Conservation (phyloP, 2,888 invertebrate genomes). For the Polia nebulosa region DNA sequence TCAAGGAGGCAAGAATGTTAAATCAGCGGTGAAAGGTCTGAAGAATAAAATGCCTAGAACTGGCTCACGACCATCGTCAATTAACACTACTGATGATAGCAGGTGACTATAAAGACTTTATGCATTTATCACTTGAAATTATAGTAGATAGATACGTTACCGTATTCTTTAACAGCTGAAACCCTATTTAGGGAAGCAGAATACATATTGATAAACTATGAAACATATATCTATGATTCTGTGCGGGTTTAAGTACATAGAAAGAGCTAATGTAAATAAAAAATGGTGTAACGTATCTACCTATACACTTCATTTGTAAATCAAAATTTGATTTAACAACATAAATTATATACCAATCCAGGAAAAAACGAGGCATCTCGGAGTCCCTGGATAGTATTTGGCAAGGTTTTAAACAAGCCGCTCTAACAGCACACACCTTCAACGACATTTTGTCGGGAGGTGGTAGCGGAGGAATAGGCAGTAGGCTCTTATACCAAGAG, state of each 20-base stretch:
- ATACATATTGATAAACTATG: neutral
- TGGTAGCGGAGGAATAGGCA: constrained; percentile 4
- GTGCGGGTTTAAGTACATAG: neutral
- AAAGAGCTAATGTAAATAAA: neutral
- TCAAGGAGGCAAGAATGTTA: constrained; percentile 87
- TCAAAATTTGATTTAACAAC: constrained; percentile 27
- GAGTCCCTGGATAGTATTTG: constrained; percentile 30
- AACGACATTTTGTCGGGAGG: constrained; percentile 36
- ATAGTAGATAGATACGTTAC: constrained; percentile 39
- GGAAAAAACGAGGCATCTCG: constrained; percentile 22
- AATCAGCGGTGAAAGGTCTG: constrained; percentile 85
- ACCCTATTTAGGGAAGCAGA: neutral
- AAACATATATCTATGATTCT: neutral
- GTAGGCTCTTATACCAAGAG: constrained; percentile 35
- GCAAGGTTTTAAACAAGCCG: constrained; percentile 42
- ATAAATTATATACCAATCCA: constrained; percentile 45
- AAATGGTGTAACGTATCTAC: constrained; percentile 28
- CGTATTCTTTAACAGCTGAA: neutral
- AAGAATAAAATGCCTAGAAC: constrained; percentile 86
- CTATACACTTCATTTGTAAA: constrained; percentile 19
- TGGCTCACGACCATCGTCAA: constrained; percentile 84
- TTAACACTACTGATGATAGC: constrained; percentile 87
- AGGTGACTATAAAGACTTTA: constrained; percentile 72
- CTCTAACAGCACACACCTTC: constrained; percentile 25
- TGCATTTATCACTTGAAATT: neutral